Conservation (phyloP, 1,140 invertebrate species). For the Sinonovacula constricta region DNA sequence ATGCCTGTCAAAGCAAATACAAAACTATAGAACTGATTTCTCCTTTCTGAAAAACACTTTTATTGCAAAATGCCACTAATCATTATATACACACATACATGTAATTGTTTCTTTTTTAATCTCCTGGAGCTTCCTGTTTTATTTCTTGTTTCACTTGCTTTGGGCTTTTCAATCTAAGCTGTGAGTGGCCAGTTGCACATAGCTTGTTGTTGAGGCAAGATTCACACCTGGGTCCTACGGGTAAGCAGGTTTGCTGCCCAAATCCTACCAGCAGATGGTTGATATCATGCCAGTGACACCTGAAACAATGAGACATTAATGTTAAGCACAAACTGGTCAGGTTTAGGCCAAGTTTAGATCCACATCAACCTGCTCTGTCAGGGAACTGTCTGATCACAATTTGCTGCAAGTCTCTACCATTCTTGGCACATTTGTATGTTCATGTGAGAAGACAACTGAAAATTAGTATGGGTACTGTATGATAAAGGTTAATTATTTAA, state of each 20-base stretch:
- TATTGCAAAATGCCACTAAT: too few relatives aligned
- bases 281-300: constrained; percentile 91
- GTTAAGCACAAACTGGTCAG: too few relatives aligned
- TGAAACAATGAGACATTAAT: constrained; percentile 73
- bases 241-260: constrained; percentile 94
- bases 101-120: too few relatives aligned
- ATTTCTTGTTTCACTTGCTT: constrained; percentile 29
- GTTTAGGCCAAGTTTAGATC: too few relatives aligned
- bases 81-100: too few relatives aligned
- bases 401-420: too few relatives aligned
- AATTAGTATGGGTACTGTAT: too few relatives aligned
- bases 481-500: constrained; percentile 3
- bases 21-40: too few relatives aligned
- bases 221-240: constrained; percentile 88
- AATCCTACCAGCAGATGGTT: constrained; percentile 97
- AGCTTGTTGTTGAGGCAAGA: constrained; percentile 90
- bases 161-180: constrained; percentile 6
- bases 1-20: too few relatives aligned
- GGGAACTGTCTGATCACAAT: too few relatives aligned
- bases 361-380: too few relatives aligned
- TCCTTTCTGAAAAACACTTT: too few relatives aligned
- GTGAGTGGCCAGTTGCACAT: constrained; percentile 85
- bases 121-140: background rate
- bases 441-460: background rate
- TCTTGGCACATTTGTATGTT: background rate